A percentile compares a stretch with the other conserved stretches of the same genome.
These are phyloP conservation scores for Falco naumanni DNA, from an alignment of 2,797 vertebrate species.

Conservation along the genomic window DNA sequence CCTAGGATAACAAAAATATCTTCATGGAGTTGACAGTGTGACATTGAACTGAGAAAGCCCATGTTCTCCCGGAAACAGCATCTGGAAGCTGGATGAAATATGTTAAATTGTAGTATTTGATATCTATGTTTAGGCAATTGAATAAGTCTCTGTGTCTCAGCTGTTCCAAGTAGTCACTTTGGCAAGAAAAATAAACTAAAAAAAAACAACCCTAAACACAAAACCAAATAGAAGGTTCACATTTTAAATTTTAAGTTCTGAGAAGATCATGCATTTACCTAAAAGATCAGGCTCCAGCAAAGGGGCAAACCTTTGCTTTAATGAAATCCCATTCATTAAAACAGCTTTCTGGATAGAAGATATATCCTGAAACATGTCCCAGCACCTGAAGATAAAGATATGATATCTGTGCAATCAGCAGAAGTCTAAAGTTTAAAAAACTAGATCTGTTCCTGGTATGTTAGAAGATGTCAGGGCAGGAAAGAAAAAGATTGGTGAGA, in stretches of 20 bases:
- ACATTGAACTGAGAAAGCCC: neutral
- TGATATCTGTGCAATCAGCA: neutral
- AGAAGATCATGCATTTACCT: neutral
- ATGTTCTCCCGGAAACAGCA: neutral
- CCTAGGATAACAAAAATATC: neutral
- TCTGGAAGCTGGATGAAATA: neutral
- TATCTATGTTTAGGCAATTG: neutral
- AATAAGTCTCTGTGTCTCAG: neutral
- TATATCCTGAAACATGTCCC: neutral
- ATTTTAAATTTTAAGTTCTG: neutral
- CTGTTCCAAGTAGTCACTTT: neutral
- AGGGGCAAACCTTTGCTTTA: neutral
- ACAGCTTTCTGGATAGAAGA: neutral
- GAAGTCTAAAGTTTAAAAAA: neutral
- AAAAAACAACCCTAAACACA: rapidly evolving
- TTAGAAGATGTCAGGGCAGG: neutral
- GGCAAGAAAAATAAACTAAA: neutral
- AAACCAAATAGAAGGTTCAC: neutral
- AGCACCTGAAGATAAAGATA: neutral
- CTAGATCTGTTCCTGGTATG: neutral
- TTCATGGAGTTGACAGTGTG: neutral
- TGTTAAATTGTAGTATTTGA: neutral
- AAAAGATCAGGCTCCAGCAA: neutral
- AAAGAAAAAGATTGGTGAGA: neutral
- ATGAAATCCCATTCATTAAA: neutral